phyloP scores from a whole-genome alignment of 2,797 vertebrate species.

The Anguilla pacifica region DNA sequence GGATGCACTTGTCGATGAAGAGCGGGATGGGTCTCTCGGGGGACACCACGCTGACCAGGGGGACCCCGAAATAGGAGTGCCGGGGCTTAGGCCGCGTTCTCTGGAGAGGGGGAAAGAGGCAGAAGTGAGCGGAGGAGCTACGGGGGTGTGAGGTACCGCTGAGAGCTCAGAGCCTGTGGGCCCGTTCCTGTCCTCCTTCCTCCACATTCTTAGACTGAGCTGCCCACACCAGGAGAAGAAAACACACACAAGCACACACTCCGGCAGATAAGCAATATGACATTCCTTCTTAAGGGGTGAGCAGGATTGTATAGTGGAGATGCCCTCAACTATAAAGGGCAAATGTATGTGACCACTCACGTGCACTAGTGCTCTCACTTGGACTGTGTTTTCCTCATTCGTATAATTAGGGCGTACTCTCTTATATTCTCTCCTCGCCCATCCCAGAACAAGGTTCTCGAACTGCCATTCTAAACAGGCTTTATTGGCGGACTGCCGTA shows the following conservation, averaged over 20 bases:
- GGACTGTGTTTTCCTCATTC: too few species aligned
- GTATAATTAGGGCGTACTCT: too few species aligned
- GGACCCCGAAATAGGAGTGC: constrained; percentile 91
- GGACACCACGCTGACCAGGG: constrained; percentile 80
- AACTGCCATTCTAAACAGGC: constrained; percentile 35
- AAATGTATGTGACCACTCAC: not conserved
- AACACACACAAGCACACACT: not conserved
- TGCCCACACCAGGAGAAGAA: not conserved
- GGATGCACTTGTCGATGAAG: constrained; percentile 94
- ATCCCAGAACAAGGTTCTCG: constrained; percentile 22
- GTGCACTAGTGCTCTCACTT: not conserved
- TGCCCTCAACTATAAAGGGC: not conserved
- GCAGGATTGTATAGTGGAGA: not conserved
- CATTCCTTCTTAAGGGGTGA: not conserved
- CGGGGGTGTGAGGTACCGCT: too few species aligned
- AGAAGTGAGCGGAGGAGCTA: not conserved
- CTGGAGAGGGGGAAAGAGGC: constrained; percentile 60
- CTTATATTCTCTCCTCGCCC: not conserved
- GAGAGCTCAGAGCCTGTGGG: not conserved
- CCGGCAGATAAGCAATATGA: not conserved
- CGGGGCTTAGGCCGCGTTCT: constrained; percentile 86
- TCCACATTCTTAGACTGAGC: not conserved
- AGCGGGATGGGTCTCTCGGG: constrained; percentile 86
- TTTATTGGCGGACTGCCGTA: not conserved
- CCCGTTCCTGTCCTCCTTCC: not conserved